Percentiles rank a stretch among this genome's conserved stretches.
Conservation (phyloP, 2,888 invertebrate species). For the Pemphredon lugubris region DNA sequence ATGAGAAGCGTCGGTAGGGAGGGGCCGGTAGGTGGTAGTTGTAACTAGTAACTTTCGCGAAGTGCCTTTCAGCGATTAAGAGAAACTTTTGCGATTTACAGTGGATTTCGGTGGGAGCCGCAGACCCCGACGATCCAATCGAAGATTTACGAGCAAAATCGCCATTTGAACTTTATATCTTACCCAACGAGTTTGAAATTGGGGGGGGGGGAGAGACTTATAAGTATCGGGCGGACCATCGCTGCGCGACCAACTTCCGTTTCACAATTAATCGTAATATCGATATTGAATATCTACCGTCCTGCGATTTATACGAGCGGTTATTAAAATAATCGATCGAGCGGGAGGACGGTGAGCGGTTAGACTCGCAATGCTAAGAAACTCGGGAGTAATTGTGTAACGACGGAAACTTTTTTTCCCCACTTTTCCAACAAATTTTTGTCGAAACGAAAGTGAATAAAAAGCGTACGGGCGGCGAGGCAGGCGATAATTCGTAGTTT, state of each 20-base stretch:
- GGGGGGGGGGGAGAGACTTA: constrained; percentile 43
- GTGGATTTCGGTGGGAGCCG: constrained; percentile 58
- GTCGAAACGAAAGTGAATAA: no score
- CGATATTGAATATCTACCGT: no score
- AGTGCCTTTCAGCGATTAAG: constrained; percentile 67
- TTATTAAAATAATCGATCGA: no score
- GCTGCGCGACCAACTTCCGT: constrained; percentile 2
- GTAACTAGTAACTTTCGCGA: constrained; percentile 56
- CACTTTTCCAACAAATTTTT: no score
- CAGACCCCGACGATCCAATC: constrained; percentile 59
- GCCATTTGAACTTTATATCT: constrained; percentile 65
- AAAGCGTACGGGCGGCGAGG: no score
- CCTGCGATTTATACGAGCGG: no score
- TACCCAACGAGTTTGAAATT: constrained; percentile 49
- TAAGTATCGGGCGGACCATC: constrained; percentile 33
- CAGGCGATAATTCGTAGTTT: no score
- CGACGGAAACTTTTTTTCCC: no score
- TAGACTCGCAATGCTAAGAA: no score
- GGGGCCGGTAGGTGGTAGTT: constrained; percentile 18
- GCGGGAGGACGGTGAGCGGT: no score
- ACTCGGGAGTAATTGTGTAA: no score
- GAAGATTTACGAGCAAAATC: constrained; percentile 62
- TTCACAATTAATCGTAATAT: constrained; percentile 10
- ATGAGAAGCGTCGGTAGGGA: background rate
- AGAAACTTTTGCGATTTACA: constrained; percentile 65